phyloP scores from a whole-genome alignment of 2,113 vertebrate genomes.

The Poicephalus gulielmi region DNA sequence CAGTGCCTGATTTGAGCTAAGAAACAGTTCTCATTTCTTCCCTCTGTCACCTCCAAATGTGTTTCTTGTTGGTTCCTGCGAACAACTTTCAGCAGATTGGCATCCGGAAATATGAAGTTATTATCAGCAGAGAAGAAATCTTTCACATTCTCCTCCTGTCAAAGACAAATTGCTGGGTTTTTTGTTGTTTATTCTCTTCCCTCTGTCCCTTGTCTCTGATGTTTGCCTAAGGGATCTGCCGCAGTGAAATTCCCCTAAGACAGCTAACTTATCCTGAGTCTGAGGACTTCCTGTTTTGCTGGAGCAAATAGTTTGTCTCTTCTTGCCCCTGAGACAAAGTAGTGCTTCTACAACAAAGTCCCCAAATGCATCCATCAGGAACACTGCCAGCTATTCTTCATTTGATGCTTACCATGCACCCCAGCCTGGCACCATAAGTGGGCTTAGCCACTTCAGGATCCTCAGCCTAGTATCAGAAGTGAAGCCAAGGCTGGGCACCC shows the following conservation, averaged over 20 bases:
- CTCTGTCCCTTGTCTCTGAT: background rate
- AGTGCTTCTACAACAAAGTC: background rate
- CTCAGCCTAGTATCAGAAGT: background rate
- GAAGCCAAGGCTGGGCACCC: background rate
- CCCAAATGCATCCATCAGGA: background rate
- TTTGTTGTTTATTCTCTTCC: background rate
- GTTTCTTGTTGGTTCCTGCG: background rate
- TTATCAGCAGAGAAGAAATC: conserved; percentile 9
- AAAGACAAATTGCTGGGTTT: background rate
- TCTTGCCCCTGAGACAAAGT: background rate
- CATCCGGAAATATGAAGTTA: background rate
- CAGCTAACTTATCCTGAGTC: background rate
- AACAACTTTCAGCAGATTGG: background rate
- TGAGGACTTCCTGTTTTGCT: background rate
- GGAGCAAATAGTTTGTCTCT: background rate
- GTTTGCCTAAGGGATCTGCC: background rate
- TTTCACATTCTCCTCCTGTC: background rate
- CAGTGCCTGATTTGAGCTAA: background rate
- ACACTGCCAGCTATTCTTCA: background rate
- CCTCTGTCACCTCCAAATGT: background rate
- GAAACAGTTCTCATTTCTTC: background rate
- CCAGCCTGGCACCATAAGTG: background rate
- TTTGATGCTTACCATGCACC: background rate
- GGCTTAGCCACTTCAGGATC: background rate
- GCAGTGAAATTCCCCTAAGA: background rate